A percentile compares a stretch with the other conserved stretches of the same genome.
These are phyloP conservation scores for Solea senegalensis DNA, from an alignment of 2,113 vertebrate genomes.

Conservation along the genomic window DNA sequence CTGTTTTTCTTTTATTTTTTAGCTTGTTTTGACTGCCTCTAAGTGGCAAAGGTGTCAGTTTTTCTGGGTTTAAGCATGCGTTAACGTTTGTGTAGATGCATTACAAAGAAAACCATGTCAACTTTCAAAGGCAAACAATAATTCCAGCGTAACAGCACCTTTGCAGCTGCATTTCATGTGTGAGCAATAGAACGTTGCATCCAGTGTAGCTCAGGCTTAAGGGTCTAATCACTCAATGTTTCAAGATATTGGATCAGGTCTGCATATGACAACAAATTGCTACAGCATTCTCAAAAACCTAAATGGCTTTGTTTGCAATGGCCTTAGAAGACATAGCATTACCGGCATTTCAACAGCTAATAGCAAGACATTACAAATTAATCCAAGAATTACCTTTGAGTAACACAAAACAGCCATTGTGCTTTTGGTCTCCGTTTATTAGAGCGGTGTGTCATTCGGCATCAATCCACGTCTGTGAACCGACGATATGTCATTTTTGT, in stretches of 20 bases:
- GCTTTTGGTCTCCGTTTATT: slow-evolving; percentile 68
- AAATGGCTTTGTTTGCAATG: slow-evolving; percentile 48
- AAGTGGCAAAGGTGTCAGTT: too few species aligned
- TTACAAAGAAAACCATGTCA: too few species aligned
- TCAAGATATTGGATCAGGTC: not conserved
- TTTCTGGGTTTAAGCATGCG: too few species aligned
- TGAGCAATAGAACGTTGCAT: too few species aligned
- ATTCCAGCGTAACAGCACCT: too few species aligned
- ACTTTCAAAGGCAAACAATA: too few species aligned
- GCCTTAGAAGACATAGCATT: slow-evolving; percentile 7
- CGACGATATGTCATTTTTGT: slow-evolving; percentile 70
- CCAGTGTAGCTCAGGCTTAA: not conserved
- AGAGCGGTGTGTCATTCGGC: slow-evolving; percentile 55
- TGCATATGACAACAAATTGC: not conserved
- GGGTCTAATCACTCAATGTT: not conserved
- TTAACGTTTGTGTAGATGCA: too few species aligned
- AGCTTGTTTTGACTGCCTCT: too few species aligned
- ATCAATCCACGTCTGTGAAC: slow-evolving; percentile 67
- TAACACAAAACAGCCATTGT: slow-evolving; percentile 55
- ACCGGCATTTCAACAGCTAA: slow-evolving; percentile 53
- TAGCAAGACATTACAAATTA: slow-evolving; percentile 64
- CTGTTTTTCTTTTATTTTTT: not conserved
- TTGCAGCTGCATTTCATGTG: too few species aligned
- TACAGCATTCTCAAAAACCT: not conserved
- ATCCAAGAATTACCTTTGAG: slow-evolving; percentile 67